Percentiles rank a stretch among this genome's conserved stretches.
Conservation (phyloP, 1,140 invertebrate genomes). For the Diorhabda elongata region DNA sequence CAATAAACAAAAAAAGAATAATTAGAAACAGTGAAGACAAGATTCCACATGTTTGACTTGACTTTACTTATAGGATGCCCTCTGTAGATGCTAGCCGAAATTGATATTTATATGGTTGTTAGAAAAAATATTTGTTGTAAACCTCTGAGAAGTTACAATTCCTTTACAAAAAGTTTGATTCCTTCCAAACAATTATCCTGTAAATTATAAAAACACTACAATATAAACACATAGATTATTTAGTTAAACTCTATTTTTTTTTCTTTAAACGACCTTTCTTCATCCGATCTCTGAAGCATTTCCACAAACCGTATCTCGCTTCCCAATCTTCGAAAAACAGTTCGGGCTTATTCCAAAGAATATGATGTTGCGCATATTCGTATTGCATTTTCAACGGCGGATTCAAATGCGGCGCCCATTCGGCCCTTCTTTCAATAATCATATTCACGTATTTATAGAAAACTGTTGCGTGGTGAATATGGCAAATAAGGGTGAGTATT, state of each 20-base stretch:
- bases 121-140: no score
- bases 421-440: constrained; percentile 50
- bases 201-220: no score
- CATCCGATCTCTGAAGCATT: constrained; percentile 47
- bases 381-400: constrained; percentile 54
- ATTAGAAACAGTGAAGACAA: no score
- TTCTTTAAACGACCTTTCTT: background rate
- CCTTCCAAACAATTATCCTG: no score
- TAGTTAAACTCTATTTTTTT: background rate
- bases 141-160: no score
- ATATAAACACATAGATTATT: no score
- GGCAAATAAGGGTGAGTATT: constrained; percentile 8
- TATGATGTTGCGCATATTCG: constrained; percentile 52
- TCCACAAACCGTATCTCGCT: constrained; percentile 58
- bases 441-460: constrained; percentile 54
- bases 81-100: no score
- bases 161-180: no score
- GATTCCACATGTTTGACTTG: no score
- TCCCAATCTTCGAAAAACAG: constrained; percentile 62
- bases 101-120: no score
- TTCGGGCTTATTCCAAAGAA: constrained; percentile 57
- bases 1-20: no score
- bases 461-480: constrained; percentile 12
- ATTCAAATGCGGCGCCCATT: constrained; percentile 59
- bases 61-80: no score